Percentiles rank a stretch among this genome's conserved stretches.
These are phyloP conservation scores for Gallinago nigripennis DNA, from an alignment of 2,797 vertebrate genomes.

Conservation along the genomic window DNA sequence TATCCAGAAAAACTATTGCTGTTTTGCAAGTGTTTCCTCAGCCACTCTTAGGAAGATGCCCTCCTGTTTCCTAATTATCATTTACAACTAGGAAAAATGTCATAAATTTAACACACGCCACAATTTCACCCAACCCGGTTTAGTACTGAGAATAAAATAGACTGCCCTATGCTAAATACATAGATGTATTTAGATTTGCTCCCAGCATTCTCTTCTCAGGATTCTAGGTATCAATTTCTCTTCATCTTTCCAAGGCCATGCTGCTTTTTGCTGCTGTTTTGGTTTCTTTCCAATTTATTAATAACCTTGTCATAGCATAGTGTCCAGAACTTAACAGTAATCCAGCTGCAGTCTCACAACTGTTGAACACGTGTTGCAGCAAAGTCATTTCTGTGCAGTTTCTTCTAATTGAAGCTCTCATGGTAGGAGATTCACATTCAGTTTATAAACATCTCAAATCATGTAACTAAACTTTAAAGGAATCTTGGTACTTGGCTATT, in stretches of 20 bases:
- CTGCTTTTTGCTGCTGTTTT: neutral
- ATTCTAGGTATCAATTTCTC: neutral
- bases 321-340: neutral
- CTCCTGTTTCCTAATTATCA: neutral
- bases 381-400: neutral
- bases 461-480: neutral
- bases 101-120: neutral
- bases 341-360: neutral
- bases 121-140: neutral
- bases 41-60: neutral
- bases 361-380: neutral
- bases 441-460: neutral
- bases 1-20: neutral
- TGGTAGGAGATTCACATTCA: neutral
- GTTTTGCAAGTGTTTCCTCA: neutral
- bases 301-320: neutral
- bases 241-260: neutral
- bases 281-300: neutral
- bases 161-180: neutral
- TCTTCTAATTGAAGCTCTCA: neutral
- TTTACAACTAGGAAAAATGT: neutral
- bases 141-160: neutral
- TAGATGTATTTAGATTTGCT: neutral
- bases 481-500: neutral
- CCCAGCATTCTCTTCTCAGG: neutral